Evolutionary conservation across 23 tunicate genomes (phyloP), one percentile per base, ranked within the genome.

Genomic region (Ascidia mentula): DNA sequence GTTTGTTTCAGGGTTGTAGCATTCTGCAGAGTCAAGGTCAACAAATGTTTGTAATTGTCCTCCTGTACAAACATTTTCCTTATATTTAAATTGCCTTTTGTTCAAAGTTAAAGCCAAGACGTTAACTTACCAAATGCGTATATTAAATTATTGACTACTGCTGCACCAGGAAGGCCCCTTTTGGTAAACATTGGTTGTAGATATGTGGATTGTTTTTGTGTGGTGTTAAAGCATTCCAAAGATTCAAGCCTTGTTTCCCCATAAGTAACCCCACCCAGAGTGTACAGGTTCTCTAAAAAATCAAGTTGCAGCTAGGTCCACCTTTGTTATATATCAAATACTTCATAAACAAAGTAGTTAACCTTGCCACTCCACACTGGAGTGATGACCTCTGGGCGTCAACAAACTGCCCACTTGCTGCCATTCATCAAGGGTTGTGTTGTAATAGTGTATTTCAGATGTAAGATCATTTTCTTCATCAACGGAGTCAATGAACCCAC

Each of bases 1-100:
- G 24, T 53, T 53, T 53, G 65, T 53, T 20, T 26, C 65, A 53
- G 65, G 65, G 65, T 53, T 53, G 65, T 53, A 53, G 24, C 65
- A 53, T 53, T 53, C 65, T 20, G 24, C 65, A 5, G 65, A 20
- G 13, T 53, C 65, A 53, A 53, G 65, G 65, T 26, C 24, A 3
- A 53, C 13, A 53, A 53, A 53, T 28, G 24, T 53, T 9, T 53
- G 22, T 53, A 20, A 28, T 53, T 53, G 65, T 53, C 65, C 65
- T 20, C 65, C 65, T 53, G 13, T 1, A 53, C 65, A 26, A 53
- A 53, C 22, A 1, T 53, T 53, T 42, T 9, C 53, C 12, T 42
- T 15, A 42, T 12, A 42, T 42, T 42, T 42, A 9, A 42, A 42
- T 42, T 42, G 53, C 15, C 12, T 42, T 42, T 42, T 12, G 12